phyloP scores from a whole-genome alignment of 1,140 invertebrate genomes.

The Philotrypesis tridentata region DNA sequence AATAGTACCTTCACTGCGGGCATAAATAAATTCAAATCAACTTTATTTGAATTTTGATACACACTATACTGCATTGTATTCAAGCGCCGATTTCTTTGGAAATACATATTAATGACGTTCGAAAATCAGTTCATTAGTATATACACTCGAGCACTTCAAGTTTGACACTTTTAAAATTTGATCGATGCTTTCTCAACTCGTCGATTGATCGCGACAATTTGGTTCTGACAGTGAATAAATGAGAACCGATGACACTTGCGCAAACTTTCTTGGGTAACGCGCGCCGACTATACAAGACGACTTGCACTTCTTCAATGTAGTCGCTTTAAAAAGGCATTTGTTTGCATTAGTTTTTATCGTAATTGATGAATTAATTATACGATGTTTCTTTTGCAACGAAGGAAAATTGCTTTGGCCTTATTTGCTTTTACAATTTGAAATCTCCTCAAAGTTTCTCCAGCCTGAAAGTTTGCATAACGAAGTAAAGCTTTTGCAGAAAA shows the following conservation, averaged over 20 bases:
- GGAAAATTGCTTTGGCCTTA: neutral
- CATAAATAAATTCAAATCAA: neutral
- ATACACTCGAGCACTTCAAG: neutral
- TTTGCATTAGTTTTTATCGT: neutral
- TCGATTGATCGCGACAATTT: conserved; percentile 16
- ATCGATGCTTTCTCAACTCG: conserved; percentile 5
- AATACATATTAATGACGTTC: neutral
- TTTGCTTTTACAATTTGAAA: neutral
- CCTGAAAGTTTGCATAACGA: neutral
- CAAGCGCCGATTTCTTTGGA: neutral
- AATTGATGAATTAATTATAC: neutral
- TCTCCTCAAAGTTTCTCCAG: neutral
- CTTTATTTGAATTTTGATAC: neutral
- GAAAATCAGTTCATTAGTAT: conserved; percentile 12
- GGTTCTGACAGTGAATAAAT: conserved; percentile 25
- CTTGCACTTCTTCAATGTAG: neutral
- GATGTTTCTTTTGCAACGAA: neutral
- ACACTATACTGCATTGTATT: neutral
- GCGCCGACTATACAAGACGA: neutral
- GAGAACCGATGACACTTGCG: conserved; percentile 33
- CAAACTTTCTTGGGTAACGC: neutral
- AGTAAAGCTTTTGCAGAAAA: neutral
- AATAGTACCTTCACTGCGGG: too few relatives aligned
- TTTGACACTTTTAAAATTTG: neutral
- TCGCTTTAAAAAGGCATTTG: neutral